phyloP scores from a whole-genome alignment of 2,113 vertebrate genomes.

The Anarhynchus alexandrinus region DNA sequence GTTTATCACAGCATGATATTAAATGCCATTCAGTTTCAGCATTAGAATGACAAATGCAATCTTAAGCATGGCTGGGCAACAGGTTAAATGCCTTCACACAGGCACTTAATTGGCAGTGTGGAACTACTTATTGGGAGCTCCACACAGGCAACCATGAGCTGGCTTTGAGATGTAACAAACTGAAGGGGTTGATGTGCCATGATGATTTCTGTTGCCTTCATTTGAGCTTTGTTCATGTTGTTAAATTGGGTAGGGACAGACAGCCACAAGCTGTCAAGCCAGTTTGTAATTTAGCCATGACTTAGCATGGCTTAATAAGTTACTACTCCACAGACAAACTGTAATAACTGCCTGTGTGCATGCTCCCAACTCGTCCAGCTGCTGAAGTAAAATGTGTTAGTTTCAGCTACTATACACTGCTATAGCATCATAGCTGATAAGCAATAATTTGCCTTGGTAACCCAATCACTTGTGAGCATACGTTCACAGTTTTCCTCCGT shows the following conservation, averaged over 20 bases:
- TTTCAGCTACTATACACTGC: not conserved
- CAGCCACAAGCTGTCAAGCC: constrained; percentile 53
- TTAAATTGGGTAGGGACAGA: constrained; percentile 34
- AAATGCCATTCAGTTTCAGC: constrained; percentile 3
- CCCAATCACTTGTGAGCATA: not conserved
- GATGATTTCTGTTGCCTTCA: constrained; percentile 29
- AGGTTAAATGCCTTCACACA: constrained; percentile 13
- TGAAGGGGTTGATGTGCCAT: not conserved
- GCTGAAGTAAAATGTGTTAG: not conserved
- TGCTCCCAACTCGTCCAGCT: not conserved
- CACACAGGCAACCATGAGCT: not conserved
- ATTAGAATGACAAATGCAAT: not conserved
- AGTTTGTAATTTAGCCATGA: constrained; percentile 60
- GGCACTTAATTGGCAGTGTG: not conserved
- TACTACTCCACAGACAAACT: not conserved
- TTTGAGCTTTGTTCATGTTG: constrained; percentile 6
- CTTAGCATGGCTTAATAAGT: constrained; percentile 46
- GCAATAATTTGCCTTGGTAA: not conserved
- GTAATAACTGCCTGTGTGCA: constrained; percentile 20
- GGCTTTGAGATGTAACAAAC: constrained; percentile 1
- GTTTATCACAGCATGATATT: not conserved
- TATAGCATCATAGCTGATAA: not conserved
- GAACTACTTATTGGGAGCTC: not conserved
- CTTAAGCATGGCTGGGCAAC: not conserved
- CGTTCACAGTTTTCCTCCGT: not conserved